A percentile compares a stretch with the other conserved stretches of the same genome.
These are phyloP conservation scores for Brenthis hecate DNA, from an alignment of 2,888 invertebrate genomes.

Conservation along the genomic window DNA sequence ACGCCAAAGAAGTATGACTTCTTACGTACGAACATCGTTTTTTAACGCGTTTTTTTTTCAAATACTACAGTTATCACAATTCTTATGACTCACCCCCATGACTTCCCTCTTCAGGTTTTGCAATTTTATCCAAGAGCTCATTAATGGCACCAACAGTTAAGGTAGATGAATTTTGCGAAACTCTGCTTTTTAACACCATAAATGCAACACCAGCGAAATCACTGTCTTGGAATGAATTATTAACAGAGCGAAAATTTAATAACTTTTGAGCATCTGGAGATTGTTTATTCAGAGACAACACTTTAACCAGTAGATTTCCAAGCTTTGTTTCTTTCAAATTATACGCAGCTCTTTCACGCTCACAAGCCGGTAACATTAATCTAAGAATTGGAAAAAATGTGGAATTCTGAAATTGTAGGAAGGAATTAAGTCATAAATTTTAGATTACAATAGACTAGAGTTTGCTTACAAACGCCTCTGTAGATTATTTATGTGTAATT, in stretches of 20 bases:
- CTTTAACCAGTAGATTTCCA: slow-evolving; percentile 87
- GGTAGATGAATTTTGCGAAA: slow-evolving; percentile 61
- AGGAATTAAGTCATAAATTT: not conserved
- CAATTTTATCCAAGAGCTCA: slow-evolving; percentile 87
- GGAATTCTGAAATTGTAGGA: slow-evolving; percentile 69
- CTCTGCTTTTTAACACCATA: slow-evolving; percentile 84
- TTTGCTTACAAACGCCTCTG: not conserved
- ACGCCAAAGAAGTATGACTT: too few species aligned
- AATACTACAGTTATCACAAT: not conserved
- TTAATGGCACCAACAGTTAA: slow-evolving; percentile 89
- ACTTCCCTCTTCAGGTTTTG: slow-evolving; percentile 84
- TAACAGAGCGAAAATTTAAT: slow-evolving; percentile 70
- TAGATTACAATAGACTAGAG: not conserved
- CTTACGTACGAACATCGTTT: too few species aligned
- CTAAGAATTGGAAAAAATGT: slow-evolving; percentile 89
- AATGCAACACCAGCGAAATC: slow-evolving; percentile 93
- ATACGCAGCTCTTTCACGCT: slow-evolving; percentile 90
- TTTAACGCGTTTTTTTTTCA: too few species aligned
- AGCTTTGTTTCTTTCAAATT: slow-evolving; percentile 91
- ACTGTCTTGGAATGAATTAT: slow-evolving; percentile 73
- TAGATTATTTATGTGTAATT: too few species aligned
- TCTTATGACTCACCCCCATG: slow-evolving; percentile 75
- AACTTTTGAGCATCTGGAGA: slow-evolving; percentile 72
- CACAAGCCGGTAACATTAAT: slow-evolving; percentile 89
- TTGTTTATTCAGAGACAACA: slow-evolving; percentile 87